A percentile compares a stretch with the other conserved stretches of the same genome.
phyloP scores from a whole-genome alignment of 2,888 invertebrate species.

The Heliconius ismenius region DNA sequence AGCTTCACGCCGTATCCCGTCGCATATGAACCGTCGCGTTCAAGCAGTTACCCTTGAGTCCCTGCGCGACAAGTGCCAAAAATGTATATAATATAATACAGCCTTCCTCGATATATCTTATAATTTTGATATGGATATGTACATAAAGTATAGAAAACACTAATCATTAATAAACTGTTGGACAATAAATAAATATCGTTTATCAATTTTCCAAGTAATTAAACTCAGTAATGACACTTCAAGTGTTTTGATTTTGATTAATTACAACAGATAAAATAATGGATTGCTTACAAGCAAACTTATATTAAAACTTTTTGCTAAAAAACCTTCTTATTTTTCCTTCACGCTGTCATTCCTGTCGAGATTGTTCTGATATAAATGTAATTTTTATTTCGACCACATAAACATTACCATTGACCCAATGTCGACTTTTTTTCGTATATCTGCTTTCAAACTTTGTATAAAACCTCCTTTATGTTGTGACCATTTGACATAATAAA shows the following conservation, averaged over 20 bases:
- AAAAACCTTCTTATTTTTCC: conserved; percentile 1
- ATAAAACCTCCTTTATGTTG: conserved; percentile 29
- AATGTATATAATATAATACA: no score
- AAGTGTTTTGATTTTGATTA: conserved; percentile 19
- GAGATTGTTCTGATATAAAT: conserved; percentile 8
- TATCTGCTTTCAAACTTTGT: conserved; percentile 14
- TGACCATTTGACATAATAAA: conserved; percentile 28
- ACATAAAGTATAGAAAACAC: not conserved
- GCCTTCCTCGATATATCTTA: no score
- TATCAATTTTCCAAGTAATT: conserved; percentile 29
- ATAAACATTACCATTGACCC: conserved; percentile 21
- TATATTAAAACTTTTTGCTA: not conserved
- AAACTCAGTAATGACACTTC: conserved; percentile 12
- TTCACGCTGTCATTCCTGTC: not conserved
- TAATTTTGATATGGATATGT: no score
- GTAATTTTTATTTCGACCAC: conserved; percentile 14
- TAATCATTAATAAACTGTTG: not conserved
- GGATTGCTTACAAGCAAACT: not conserved
- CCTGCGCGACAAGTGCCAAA: no score
- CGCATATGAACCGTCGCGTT: no score
- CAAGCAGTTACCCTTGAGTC: no score
- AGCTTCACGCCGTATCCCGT: no score
- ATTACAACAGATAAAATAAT: conserved; percentile 16
- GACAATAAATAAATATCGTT: not conserved
- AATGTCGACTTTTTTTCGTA: conserved; percentile 18